Evolutionary conservation across 1,140 invertebrate species (phyloP).

Genomic region (Conus ventricosus): DNA sequence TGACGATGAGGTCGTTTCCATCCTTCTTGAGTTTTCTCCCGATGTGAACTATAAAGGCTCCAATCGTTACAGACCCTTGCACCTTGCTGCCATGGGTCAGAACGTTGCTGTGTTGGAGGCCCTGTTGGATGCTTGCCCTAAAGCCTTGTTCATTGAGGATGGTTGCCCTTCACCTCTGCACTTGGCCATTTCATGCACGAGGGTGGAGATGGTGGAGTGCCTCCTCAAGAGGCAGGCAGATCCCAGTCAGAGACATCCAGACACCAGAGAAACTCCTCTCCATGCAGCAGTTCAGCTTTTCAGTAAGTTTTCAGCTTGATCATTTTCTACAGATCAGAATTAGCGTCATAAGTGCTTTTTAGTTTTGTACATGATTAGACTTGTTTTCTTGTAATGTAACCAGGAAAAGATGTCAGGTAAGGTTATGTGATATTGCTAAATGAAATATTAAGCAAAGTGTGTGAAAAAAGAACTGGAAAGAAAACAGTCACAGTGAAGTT

Average conservation of each 20-base stretch:
- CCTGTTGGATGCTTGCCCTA: neutral
- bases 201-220: neutral
- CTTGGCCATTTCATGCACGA: neutral
- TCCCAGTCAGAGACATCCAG: neutral
- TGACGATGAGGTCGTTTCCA: neutral
- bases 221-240: neutral
- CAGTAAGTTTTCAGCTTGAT: neutral
- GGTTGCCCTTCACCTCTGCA: neutral
- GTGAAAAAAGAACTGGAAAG: too few relatives aligned
- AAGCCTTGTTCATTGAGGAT: neutral
- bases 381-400: too few relatives aligned
- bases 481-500: too few relatives aligned
- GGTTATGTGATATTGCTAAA: too few relatives aligned
- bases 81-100: neutral
- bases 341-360: too few relatives aligned
- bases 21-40: neutral
- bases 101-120: conserved; percentile 7
- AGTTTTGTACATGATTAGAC: too few relatives aligned
- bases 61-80: neutral
- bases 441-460: too few relatives aligned
- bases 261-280: conserved; percentile 4
- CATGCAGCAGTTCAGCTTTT: neutral
- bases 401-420: too few relatives aligned
- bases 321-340: too few relatives aligned
- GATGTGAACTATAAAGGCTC: neutral